Percentiles rank a stretch among this genome's conserved stretches.
Evolutionary conservation across 2,113 vertebrate species (phyloP).

Genomic region (Clarias batrachus): DNA sequence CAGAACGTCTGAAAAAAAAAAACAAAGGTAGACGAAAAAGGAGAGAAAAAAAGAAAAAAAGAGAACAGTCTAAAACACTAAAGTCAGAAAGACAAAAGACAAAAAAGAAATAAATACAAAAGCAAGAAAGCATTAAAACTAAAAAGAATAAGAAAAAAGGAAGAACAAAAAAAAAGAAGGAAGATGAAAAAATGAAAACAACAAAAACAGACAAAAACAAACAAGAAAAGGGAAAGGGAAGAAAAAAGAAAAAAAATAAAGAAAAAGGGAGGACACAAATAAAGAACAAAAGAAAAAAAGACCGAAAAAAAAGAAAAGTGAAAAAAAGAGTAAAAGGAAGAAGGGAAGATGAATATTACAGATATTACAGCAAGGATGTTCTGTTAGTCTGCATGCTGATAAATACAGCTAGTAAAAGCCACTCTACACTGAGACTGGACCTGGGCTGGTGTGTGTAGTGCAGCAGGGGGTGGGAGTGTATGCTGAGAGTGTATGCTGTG

Average conservation of each 20-base stretch:
- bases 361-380: not conserved
- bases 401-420: not conserved
- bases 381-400: not conserved
- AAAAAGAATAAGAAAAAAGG: too few relatives aligned
- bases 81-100: not conserved
- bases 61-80: not conserved
- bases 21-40: not conserved
- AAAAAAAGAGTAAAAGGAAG: not conserved
- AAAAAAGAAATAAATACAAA: rapidly evolving
- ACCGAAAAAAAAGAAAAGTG: not conserved
- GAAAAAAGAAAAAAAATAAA: not conserved
- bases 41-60: not conserved
- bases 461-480: not conserved
- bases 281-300: not conserved
- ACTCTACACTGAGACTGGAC: not conserved
- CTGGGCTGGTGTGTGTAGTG: not conserved
- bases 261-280: not conserved
- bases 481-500: too few relatives aligned
- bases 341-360: not conserved
- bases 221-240: not conserved
- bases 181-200: not conserved
- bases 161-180: not conserved
- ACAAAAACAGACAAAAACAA: not conserved
- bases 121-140: too few relatives aligned
- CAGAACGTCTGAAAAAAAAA: not conserved